A percentile compares a stretch with the other conserved stretches of the same genome.
Conservation (phyloP, 2,797 vertebrate genomes). For the Xenentodon cancila region DNA sequence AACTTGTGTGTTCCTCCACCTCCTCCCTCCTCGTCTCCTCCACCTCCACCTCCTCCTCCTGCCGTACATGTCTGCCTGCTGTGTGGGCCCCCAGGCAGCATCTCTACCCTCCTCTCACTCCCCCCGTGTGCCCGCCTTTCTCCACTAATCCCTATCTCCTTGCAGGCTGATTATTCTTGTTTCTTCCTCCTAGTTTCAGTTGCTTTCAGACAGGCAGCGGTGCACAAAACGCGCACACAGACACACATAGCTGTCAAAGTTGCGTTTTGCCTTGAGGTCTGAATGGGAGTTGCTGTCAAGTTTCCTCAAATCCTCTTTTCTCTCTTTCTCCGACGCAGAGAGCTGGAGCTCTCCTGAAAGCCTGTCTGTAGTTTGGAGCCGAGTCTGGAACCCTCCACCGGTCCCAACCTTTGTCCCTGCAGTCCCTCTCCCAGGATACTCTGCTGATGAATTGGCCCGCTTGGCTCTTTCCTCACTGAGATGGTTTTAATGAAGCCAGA, state of each 20-base stretch:
- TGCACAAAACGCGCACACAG: slow-evolving; percentile 12
- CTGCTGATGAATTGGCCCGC: slow-evolving; percentile 89
- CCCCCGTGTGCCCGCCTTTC: slow-evolving; percentile 35
- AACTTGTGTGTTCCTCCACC: slow-evolving; percentile 42
- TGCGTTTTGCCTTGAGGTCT: slow-evolving; percentile 57
- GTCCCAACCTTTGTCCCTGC: slow-evolving; percentile 3
- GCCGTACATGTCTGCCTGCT: slow-evolving; percentile 49
- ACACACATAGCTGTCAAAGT: slow-evolving; percentile 61
- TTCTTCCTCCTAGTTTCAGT: slow-evolving; percentile 36
- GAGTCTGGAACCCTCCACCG: slow-evolving; percentile 36
- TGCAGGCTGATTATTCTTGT: slow-evolving; percentile 45
- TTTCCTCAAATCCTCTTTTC: slow-evolving; percentile 60
- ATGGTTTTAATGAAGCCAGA: slow-evolving; percentile 95
- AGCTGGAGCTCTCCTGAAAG: slow-evolving; percentile 40
- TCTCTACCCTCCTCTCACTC: slow-evolving; percentile 68
- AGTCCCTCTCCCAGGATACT: slow-evolving; percentile 13
- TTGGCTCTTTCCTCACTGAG: slow-evolving; percentile 84
- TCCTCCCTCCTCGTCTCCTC: slow-evolving; percentile 2
- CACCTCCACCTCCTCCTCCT: slow-evolving; percentile 24
- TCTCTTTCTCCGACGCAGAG: background rate
- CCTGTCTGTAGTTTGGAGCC: slow-evolving; percentile 9
- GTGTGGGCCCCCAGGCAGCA: slow-evolving; percentile 64
- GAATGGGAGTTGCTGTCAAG: slow-evolving; percentile 66
- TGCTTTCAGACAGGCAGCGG: slow-evolving; percentile 37
- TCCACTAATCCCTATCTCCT: slow-evolving; percentile 57